Conservation (phyloP, 1,140 invertebrate species). For the Chymomyza costata region DNA sequence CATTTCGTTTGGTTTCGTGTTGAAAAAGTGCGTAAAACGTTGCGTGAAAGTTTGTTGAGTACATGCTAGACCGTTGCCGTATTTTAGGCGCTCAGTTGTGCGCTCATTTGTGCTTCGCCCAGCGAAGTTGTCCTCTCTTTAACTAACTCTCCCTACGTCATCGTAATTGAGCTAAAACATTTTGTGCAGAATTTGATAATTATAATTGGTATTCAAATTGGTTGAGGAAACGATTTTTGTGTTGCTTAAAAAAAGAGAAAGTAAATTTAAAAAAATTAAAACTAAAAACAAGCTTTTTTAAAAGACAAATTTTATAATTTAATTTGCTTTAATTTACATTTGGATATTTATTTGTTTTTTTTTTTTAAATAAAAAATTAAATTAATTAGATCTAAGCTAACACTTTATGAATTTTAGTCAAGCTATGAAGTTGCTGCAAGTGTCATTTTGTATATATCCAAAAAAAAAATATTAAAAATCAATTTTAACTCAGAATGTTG, state of each 20-base stretch:
- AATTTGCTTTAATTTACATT: constrained; percentile 27
- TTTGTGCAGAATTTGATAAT: no score
- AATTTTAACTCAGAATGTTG: no score
- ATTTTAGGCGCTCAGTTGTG: constrained; percentile 31
- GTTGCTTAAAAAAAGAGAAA: neutral
- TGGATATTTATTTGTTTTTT: constrained; percentile 21
- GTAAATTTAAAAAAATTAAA: constrained; percentile 14
- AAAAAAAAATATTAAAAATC: no score
- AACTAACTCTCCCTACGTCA: constrained; percentile 11
- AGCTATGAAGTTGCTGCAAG: constrained; percentile 76
- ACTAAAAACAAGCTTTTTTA: constrained; percentile 42
- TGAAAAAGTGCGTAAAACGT: constrained; percentile 18
- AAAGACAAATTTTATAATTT: constrained; percentile 26
- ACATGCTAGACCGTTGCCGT: constrained; percentile 14
- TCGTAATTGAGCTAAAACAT: constrained; percentile 3
- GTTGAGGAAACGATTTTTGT: constrained; percentile 71
- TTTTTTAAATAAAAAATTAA: constrained; percentile 25
- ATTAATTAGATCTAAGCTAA: constrained; percentile 61
- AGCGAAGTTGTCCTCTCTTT: constrained; percentile 21
- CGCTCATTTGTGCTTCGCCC: constrained; percentile 31
- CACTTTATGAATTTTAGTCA: constrained; percentile 67
- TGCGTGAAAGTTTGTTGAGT: constrained; percentile 35
- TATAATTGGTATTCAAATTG: constrained; percentile 59
- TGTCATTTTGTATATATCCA: constrained; percentile 46
- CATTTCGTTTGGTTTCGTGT: constrained; percentile 24